phyloP scores from a whole-genome alignment of 2,888 invertebrate species.

The Drosophila birchii region DNA sequence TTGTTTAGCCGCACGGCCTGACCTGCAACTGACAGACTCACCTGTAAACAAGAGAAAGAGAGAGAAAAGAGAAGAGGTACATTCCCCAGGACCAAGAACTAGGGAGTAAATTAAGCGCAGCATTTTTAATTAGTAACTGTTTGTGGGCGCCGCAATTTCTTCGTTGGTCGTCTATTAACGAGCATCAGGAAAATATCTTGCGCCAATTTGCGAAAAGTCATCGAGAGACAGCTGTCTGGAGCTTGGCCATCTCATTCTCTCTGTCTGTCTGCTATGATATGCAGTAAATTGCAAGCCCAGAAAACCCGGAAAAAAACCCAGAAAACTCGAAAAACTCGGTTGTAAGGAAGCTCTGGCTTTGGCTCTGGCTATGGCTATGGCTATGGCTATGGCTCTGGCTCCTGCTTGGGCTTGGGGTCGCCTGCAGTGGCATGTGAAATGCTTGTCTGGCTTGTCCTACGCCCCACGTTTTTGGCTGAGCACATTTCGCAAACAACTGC shows the following conservation, averaged over 20 bases:
- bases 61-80: background rate
- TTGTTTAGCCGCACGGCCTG: constrained; percentile 58
- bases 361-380: constrained; percentile 4
- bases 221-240: constrained; percentile 23
- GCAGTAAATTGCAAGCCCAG: constrained; percentile 66
- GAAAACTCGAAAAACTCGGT: background rate
- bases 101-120: constrained; percentile 49
- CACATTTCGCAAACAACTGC: constrained; percentile 48
- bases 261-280: constrained; percentile 59
- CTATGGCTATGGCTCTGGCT: constrained; percentile 2
- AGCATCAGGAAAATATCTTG: constrained; percentile 39
- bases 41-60: constrained; percentile 14
- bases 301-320: background rate
- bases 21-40: constrained; percentile 51
- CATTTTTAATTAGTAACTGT: constrained; percentile 65
- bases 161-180: constrained; percentile 47
- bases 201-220: constrained; percentile 50
- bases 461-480: constrained; percentile 46
- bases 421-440: constrained; percentile 68
- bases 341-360: background rate
- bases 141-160: constrained; percentile 5
- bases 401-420: constrained; percentile 35
- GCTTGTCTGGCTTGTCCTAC: constrained; percentile 67
- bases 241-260: background rate
- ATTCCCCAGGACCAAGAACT: background rate